Conservation (phyloP, 2,888 invertebrate species). For the Drosophila parthenogenetica region DNA sequence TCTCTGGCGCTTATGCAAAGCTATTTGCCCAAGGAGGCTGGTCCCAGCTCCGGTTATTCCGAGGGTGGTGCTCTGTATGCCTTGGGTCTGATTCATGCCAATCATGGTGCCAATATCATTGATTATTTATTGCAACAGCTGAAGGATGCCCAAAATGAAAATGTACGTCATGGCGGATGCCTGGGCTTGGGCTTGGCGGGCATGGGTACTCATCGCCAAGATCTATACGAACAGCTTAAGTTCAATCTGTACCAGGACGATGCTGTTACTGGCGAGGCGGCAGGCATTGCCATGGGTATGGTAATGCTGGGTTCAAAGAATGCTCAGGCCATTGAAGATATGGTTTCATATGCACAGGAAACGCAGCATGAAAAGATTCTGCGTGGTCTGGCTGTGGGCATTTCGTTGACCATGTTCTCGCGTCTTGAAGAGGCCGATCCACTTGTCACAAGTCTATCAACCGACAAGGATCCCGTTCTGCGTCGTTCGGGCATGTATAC, state of each 20-base stretch:
- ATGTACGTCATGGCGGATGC: slow-evolving; percentile 99
- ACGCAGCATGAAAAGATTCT: slow-evolving; percentile 99
- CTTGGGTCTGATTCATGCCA: slow-evolving; percentile 98
- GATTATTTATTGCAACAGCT: slow-evolving; percentile 98
- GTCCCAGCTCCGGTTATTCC: slow-evolving; percentile 96
- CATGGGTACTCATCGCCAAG: slow-evolving; percentile 98
- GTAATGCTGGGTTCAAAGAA: slow-evolving; percentile 99
- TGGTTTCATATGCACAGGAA: slow-evolving; percentile 95
- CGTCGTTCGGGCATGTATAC: slow-evolving; percentile 99
- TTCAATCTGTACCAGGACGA: slow-evolving; percentile 99
- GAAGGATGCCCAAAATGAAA: slow-evolving; percentile 98
- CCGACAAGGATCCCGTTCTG: slow-evolving; percentile 97
- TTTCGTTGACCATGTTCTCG: slow-evolving; percentile 98
- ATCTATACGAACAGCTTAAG: slow-evolving; percentile 98
- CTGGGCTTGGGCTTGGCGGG: slow-evolving; percentile 98
- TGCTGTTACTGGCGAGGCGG: slow-evolving; percentile 99
- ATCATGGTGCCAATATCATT: slow-evolving; percentile 98
- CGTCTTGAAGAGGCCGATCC: slow-evolving; percentile 98
- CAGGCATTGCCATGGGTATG: slow-evolving; percentile 99
- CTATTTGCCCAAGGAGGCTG: slow-evolving; percentile 98
- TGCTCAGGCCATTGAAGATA: slow-evolving; percentile 94
- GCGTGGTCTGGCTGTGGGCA: slow-evolving; percentile 98
- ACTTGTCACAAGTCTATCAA: slow-evolving; percentile 93
- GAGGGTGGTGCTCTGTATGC: slow-evolving; percentile 98
- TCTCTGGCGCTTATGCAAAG: slow-evolving; percentile 99